phyloP scores from a whole-genome alignment of 2,113 vertebrate genomes.

The Indri indri region DNA sequence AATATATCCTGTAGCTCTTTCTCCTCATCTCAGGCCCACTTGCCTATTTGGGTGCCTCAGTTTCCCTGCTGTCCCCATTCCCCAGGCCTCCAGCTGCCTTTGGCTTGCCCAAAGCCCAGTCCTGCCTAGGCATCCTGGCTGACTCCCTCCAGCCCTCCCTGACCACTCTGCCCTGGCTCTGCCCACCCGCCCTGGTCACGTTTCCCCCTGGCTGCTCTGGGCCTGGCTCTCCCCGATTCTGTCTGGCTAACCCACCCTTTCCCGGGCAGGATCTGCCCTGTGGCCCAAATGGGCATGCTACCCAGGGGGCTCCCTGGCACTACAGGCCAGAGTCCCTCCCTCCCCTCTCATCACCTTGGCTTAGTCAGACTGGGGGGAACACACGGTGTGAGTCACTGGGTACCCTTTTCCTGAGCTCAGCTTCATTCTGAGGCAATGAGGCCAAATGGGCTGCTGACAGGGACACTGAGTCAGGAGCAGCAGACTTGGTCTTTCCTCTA shows the following conservation, averaged over 20 bases:
- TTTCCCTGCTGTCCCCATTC: constrained; percentile 1
- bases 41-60: neutral
- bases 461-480: constrained; percentile 55
- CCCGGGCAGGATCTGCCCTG: neutral
- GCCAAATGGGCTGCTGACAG: constrained; percentile 28
- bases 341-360: constrained; percentile 5
- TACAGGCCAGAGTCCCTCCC: neutral
- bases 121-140: neutral
- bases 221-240: constrained; percentile 29
- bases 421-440: constrained; percentile 66
- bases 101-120: neutral
- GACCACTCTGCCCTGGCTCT: constrained; percentile 3
- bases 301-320: constrained; percentile 70
- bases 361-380: constrained; percentile 48
- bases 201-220: constrained; percentile 7
- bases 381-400: constrained; percentile 58
- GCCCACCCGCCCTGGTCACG: constrained; percentile 11
- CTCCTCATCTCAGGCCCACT: neutral
- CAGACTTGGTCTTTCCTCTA: neutral
- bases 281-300: constrained; percentile 28
- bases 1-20: neutral
- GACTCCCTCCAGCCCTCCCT: neutral
- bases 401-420: constrained; percentile 59
- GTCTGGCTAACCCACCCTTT: neutral
- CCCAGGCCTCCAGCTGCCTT: neutral